Evolutionary conservation across 2,797 vertebrate species (phyloP).

Genomic region (Erithacus rubecula): DNA sequence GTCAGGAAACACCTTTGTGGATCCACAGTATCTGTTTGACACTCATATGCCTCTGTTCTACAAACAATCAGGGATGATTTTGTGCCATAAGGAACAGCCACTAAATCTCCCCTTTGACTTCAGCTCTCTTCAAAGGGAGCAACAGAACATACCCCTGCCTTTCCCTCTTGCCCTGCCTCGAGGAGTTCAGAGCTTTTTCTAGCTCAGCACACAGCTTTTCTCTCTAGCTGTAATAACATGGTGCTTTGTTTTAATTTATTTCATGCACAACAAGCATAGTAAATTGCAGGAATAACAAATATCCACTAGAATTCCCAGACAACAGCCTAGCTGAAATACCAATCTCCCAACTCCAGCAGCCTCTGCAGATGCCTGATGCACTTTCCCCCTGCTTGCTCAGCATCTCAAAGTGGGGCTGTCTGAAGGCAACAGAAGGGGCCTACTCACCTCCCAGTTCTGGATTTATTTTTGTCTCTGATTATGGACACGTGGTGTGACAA

Average conservation of each 20-base stretch:
- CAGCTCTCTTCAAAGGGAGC: constrained; percentile 43
- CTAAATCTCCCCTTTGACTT: constrained; percentile 50
- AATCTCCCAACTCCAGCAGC: background rate
- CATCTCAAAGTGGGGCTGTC: background rate
- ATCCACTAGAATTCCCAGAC: background rate
- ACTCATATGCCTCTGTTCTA: constrained; percentile 18
- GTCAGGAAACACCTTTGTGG: constrained; percentile 54
- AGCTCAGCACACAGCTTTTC: background rate
- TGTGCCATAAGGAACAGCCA: constrained; percentile 60
- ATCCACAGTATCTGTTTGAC: constrained; percentile 38
- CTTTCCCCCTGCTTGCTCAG: constrained; percentile 12
- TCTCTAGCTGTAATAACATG: background rate
- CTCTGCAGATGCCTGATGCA: background rate
- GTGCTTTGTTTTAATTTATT: constrained; percentile 17
- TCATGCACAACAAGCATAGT: background rate
- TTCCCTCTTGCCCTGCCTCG: background rate
- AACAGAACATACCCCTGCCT: background rate
- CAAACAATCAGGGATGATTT: constrained; percentile 66
- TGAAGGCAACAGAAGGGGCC: background rate
- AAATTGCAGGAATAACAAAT: background rate
- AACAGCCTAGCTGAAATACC: background rate
- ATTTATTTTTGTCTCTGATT: constrained; percentile 30
- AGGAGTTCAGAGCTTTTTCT: background rate
- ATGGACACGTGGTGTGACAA: background rate
- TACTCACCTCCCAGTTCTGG: background rate